Evolutionary conservation across 2,797 vertebrate genomes (phyloP), one percentile per base, ranked within the genome.

Genomic region (Coregonus sp.): DNA sequence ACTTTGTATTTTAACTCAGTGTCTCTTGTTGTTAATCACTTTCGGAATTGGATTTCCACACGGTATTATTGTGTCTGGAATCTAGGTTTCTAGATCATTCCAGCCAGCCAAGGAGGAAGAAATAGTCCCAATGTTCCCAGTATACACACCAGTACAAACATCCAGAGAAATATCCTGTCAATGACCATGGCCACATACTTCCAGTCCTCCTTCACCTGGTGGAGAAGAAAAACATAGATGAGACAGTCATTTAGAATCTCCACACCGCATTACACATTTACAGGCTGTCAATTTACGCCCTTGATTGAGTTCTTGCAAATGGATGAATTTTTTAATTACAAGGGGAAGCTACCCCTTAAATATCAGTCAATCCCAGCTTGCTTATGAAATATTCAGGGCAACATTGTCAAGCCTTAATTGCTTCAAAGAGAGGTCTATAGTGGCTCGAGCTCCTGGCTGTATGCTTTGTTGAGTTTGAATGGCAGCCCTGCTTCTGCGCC

Each of bases 111-210:
- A 0, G 97, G 96, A 0, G 97, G 97, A 67, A 98, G 95, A 85
- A 98, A 98, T 73, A 98, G 96, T 73, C 97, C 97, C 14, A 96
- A 94, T 0, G 97, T 98, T 75, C 97, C 97, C 91, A 98, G 92
- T 79, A 98, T 90, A 72, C 97, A 98, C 82, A 97, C 96, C 0
- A 97, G 88, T 83, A 98, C 90, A 89, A 98, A 98, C 94, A 98
- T 95, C 97, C 97, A 98, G 79, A 98, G 95, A 88, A 98, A 98
- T 87, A 98, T 97, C 78, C 97, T 94, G 91, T 98, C 97, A 6
- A 98, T 96, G 88, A 98, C 97, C 97, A 98, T 97, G 0, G 96
- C 97, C 52, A 98, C 96, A 0, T 97, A 98, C 81, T 98, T 98
- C 97, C 97, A 98, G 89, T 98, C 97, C 73, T 98, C 96, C 85